phyloP scores from a whole-genome alignment of 2,113 vertebrate genomes.

The Boulengerochromis microlepis region DNA sequence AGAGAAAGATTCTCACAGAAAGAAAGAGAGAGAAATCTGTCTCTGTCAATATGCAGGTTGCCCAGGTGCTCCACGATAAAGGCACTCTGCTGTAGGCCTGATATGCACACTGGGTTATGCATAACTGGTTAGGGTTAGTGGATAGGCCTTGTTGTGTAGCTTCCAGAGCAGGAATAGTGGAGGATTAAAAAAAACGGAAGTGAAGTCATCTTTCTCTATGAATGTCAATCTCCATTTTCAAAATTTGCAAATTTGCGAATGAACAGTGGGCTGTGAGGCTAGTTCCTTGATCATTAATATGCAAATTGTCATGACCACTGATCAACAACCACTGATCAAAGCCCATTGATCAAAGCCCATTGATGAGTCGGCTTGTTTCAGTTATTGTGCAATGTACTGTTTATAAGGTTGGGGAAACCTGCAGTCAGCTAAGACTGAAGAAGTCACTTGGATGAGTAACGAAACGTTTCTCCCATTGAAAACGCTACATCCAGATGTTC shows the following conservation, averaged over 20 bases:
- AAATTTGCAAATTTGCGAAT: background rate
- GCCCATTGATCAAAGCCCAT: background rate
- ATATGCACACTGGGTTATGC: background rate
- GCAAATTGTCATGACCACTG: background rate
- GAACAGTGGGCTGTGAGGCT: background rate
- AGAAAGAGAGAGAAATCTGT: background rate
- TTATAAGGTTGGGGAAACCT: background rate
- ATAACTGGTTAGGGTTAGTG: background rate
- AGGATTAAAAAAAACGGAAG: background rate
- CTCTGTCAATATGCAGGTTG: constrained; percentile 15
- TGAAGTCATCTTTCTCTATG: background rate
- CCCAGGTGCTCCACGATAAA: constrained; percentile 27
- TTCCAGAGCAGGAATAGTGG: background rate
- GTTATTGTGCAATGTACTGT: background rate
- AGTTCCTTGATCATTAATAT: background rate
- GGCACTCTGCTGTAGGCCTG: background rate
- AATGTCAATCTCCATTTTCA: background rate
- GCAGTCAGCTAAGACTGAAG: background rate
- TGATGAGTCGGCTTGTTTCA: background rate
- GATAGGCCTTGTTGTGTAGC: background rate
- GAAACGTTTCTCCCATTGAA: background rate
- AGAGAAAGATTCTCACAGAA: background rate
- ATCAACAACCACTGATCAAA: background rate
- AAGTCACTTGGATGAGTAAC: background rate
- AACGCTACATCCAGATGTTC: background rate